phyloP scores from a whole-genome alignment of 2,797 vertebrate genomes.

The Momotus momota region DNA sequence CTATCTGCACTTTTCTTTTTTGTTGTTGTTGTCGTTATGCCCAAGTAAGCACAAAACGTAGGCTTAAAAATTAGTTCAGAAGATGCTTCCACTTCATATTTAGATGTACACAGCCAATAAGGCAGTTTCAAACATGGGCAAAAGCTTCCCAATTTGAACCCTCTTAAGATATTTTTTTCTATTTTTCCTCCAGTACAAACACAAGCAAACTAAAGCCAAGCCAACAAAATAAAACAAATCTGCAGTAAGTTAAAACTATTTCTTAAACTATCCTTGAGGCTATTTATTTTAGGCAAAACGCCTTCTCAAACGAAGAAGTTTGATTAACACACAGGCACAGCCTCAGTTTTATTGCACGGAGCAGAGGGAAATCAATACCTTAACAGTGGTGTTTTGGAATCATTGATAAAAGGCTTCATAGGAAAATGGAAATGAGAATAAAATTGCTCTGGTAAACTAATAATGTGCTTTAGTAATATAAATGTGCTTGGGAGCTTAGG shows the following conservation, averaged over 20 bases:
- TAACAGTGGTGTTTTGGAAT: neutral
- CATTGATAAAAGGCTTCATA: neutral
- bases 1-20: slow-evolving; percentile 19
- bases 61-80: slow-evolving; percentile 34
- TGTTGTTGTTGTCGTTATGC: slow-evolving; percentile 16
- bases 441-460: neutral
- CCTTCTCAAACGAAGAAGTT: neutral
- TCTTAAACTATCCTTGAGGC: slow-evolving; percentile 1
- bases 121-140: neutral
- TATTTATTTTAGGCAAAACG: neutral
- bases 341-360: neutral
- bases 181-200: slow-evolving; percentile 14
- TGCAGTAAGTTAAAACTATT: neutral
- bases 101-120: slow-evolving; percentile 40
- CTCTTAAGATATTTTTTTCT: slow-evolving; percentile 11
- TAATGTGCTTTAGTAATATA: neutral
- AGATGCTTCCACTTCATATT: slow-evolving; percentile 33
- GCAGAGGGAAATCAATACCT: neutral
- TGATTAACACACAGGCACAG: neutral
- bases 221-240: neutral
- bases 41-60: neutral
- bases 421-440: neutral
- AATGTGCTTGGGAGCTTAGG: neutral
- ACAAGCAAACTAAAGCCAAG: neutral
- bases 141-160: slow-evolving; percentile 9